A percentile compares a stretch with the other conserved stretches of the same genome.
These are phyloP conservation scores for Pseudolaguvia tuberculata DNA, from an alignment of 2,113 vertebrate genomes.

Conservation along the genomic window DNA sequence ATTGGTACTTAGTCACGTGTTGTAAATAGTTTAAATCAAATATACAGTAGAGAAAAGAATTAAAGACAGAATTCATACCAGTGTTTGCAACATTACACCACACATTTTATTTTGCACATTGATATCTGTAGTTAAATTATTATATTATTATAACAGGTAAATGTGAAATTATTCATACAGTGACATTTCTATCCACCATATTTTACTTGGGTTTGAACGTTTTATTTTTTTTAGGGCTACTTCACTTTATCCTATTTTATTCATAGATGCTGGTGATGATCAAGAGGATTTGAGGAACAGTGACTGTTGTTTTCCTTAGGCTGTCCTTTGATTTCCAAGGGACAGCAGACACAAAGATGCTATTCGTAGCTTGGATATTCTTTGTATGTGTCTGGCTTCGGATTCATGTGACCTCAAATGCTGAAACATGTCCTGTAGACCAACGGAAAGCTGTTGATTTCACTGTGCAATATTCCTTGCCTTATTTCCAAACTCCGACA, in stretches of 20 bases:
- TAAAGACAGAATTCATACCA: too few species aligned
- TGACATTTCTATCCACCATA: neutral
- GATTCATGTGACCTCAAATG: slow-evolving; percentile 52
- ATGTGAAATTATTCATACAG: neutral
- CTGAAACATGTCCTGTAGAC: slow-evolving; percentile 62
- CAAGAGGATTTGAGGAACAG: slow-evolving; percentile 33
- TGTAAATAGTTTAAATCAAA: too few species aligned
- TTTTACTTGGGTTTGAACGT: neutral
- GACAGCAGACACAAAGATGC: slow-evolving; percentile 63
- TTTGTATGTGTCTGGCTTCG: slow-evolving; percentile 65
- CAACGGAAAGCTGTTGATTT: slow-evolving; percentile 67
- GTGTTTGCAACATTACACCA: too few species aligned
- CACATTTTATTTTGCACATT: neutral
- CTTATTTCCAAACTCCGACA: slow-evolving; percentile 60
- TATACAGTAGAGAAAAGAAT: neutral
- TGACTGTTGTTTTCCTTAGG: slow-evolving; percentile 13
- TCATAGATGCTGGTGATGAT: slow-evolving; percentile 37
- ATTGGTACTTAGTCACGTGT: too few species aligned
- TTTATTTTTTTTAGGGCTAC: neutral
- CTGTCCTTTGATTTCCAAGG: slow-evolving; percentile 7
- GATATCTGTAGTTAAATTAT: neutral
- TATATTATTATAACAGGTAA: too few species aligned
- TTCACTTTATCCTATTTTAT: slow-evolving; percentile 21
- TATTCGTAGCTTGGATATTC: slow-evolving; percentile 58
- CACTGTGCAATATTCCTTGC: slow-evolving; percentile 68